These are phyloP conservation scores for Mesorhabditis spiculigera DNA, from an alignment of 2,888 invertebrate species.

Conservation along the genomic window DNA sequence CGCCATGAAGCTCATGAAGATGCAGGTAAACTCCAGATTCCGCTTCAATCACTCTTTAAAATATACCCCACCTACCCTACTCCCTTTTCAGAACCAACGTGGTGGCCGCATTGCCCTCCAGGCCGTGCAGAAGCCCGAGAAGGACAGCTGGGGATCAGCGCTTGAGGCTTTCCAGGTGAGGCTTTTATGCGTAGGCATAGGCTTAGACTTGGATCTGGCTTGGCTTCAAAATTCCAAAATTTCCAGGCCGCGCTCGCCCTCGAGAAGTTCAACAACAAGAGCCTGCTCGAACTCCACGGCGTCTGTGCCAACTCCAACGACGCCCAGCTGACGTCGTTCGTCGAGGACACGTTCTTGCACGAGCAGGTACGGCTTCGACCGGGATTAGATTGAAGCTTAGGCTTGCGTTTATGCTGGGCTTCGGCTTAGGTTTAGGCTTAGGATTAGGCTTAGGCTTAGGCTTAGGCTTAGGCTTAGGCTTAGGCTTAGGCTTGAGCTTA, in stretches of 20 bases:
- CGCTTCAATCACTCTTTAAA: neutral
- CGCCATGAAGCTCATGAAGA: slow-evolving; percentile 62
- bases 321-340: slow-evolving; percentile 62
- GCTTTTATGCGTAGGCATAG: neutral
- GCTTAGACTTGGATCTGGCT: too few species aligned
- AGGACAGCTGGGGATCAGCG: slow-evolving; percentile 70
- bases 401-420: too few species aligned
- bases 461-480: too few species aligned
- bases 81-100: slow-evolving; percentile 68
- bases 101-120: slow-evolving; percentile 73
- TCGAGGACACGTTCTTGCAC: slow-evolving; percentile 35
- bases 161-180: slow-evolving; percentile 69
- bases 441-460: too few species aligned
- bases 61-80: slow-evolving; percentile 46
- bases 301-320: slow-evolving; percentile 70
- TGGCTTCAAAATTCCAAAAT: neutral
- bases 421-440: too few species aligned
- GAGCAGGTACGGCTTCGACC: slow-evolving; percentile 34
- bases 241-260: slow-evolving; percentile 72
- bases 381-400: too few species aligned
- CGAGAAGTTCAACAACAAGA: slow-evolving; percentile 76
- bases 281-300: slow-evolving; percentile 70
- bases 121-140: slow-evolving; percentile 68
- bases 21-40: neutral
- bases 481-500: too few species aligned